Evolutionary conservation across 2,113 vertebrate species (phyloP).

Genomic region (Rhea americana): DNA sequence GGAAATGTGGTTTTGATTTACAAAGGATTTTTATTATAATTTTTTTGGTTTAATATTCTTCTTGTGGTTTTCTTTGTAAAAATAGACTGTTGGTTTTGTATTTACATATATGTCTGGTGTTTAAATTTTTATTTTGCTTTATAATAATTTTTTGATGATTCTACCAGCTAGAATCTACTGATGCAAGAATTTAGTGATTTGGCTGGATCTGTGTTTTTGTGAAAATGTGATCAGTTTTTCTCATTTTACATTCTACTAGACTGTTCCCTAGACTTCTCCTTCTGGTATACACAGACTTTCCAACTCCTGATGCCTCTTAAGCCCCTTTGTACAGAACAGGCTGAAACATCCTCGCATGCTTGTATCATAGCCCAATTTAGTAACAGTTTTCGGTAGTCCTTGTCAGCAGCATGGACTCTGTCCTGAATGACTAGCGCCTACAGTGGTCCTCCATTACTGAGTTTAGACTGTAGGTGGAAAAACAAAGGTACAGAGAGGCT

Average conservation of each 20-base stretch:
- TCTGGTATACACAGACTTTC: conserved; percentile 1
- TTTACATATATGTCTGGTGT: neutral
- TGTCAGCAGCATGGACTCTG: neutral
- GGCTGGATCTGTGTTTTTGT: conserved; percentile 39
- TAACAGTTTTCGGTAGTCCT: neutral
- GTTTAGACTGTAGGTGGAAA: neutral
- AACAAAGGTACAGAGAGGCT: neutral
- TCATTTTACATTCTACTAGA: conserved; percentile 35
- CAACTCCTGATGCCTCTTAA: neutral
- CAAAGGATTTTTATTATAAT: neutral
- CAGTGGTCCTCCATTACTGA: neutral
- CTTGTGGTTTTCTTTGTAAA: neutral
- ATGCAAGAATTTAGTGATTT: neutral
- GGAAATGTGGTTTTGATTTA: neutral
- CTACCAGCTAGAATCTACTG: conserved; percentile 13
- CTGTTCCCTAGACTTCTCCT: conserved; percentile 45
- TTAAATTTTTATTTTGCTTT: conserved; percentile 22
- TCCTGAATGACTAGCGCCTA: neutral
- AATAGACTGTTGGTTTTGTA: neutral
- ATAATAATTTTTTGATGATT: neutral
- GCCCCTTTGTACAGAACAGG: neutral
- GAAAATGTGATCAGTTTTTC: conserved; percentile 30
- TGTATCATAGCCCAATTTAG: neutral
- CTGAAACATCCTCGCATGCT: neutral
- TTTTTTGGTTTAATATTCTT: neutral